Evolutionary conservation across 2,888 invertebrate species (phyloP).

Genomic region (Carterocephalus palaemon): DNA sequence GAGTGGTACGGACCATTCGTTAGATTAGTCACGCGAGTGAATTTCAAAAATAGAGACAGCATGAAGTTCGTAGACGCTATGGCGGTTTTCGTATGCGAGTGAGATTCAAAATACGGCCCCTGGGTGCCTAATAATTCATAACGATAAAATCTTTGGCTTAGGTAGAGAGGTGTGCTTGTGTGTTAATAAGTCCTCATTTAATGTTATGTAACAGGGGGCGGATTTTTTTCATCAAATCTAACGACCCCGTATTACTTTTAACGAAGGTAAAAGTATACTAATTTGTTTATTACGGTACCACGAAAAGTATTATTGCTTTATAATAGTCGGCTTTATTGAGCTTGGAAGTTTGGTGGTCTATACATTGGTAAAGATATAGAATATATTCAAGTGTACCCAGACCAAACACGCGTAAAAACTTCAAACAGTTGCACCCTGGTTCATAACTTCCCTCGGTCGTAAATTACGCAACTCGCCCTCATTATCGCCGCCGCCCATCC

Average conservation of each 20-base stretch:
- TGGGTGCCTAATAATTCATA: conserved; percentile 43
- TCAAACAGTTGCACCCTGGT: conserved; percentile 69
- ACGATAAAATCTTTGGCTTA: conserved; percentile 42
- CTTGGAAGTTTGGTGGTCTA: conserved; percentile 20
- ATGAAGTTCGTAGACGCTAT: no score
- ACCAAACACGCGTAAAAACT: conserved; percentile 67
- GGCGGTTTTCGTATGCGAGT: no score
- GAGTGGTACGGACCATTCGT: no score
- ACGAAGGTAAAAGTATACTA: conserved; percentile 23
- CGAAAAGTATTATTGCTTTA: conserved; percentile 25
- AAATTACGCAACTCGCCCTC: conserved; percentile 71
- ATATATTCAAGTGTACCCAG: conserved; percentile 36
- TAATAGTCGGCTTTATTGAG: conserved; percentile 21
- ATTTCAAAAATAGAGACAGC: no score
- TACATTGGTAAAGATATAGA: conserved; percentile 17
- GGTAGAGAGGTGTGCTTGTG: conserved; percentile 29
- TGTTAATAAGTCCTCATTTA: conserved; percentile 39
- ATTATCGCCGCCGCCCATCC: conserved; percentile 67
- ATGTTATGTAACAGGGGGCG: conserved; percentile 37
- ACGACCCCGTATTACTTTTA: conserved; percentile 31
- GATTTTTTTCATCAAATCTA: conserved; percentile 40
- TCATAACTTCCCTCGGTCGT: conserved; percentile 54
- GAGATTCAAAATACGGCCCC: conserved; percentile 31
- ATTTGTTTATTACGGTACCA: conserved; percentile 22
- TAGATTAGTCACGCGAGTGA: no score